Conservation (phyloP, 2,113 vertebrate species). For the Petrocephalus zakoni region DNA sequence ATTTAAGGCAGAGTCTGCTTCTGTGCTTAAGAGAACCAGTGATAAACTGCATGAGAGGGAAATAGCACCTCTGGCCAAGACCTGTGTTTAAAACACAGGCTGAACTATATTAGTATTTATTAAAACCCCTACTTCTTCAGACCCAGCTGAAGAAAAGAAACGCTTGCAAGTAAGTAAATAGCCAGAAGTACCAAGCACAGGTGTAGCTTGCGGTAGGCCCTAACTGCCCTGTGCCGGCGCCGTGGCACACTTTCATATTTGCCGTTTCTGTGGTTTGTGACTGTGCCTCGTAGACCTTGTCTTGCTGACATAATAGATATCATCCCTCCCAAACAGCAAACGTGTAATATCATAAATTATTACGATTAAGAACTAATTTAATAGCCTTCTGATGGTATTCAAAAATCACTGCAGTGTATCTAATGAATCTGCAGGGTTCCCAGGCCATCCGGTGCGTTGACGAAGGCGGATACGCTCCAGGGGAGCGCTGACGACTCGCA, state of each 20-base stretch:
- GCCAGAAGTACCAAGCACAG: neutral
- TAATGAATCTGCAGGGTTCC: neutral
- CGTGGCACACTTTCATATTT: neutral
- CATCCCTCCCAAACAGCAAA: neutral
- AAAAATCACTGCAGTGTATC: neutral
- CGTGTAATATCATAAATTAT: neutral
- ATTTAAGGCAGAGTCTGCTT: constrained; percentile 15
- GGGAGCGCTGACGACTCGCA: neutral
- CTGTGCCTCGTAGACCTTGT: neutral
- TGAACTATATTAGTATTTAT: neutral
- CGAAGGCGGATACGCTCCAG: neutral
- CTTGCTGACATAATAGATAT: neutral
- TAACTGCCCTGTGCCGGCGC: neutral
- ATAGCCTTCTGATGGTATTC: neutral
- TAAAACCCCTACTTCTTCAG: neutral
- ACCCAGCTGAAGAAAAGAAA: neutral
- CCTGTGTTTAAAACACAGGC: neutral
- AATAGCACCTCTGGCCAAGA: neutral
- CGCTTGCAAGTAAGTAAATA: neutral
- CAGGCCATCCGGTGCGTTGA: neutral
- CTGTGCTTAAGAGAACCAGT: constrained; percentile 16
- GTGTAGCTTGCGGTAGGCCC: neutral
- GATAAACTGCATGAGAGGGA: neutral
- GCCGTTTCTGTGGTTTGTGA: too few species aligned
- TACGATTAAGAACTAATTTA: neutral